A percentile compares a stretch with the other conserved stretches of the same genome.
These are phyloP conservation scores for Drosophila auraria DNA, from an alignment of 1,140 invertebrate genomes.

Conservation along the genomic window DNA sequence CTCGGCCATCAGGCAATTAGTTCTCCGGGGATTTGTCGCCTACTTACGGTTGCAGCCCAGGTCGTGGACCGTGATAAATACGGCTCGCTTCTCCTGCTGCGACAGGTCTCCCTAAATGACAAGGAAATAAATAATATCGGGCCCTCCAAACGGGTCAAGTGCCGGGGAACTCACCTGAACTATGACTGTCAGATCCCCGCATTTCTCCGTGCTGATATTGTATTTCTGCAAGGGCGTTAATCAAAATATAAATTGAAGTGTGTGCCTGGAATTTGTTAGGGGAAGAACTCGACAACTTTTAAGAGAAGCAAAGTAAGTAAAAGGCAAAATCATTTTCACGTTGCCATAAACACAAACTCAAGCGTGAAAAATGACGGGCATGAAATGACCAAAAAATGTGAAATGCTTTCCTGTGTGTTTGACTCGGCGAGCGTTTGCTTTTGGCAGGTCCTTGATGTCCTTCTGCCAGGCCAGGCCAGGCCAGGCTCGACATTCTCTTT, in stretches of 20 bases:
- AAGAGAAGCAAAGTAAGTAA: constrained; percentile 34
- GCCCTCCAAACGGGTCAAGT: not conserved
- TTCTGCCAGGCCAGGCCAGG: not conserved
- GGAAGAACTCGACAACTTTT: constrained; percentile 30
- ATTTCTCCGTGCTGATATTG: constrained; percentile 89
- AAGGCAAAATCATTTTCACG: constrained; percentile 66
- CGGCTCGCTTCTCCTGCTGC: constrained; percentile 91
- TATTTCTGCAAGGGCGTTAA: constrained; percentile 87
- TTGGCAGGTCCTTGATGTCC: constrained; percentile 48
- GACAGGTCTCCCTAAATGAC: constrained; percentile 90
- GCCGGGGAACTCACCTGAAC: constrained; percentile 87
- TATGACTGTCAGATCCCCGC: constrained; percentile 89
- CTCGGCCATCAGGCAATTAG: constrained; percentile 3
- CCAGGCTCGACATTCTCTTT: constrained; percentile 16
- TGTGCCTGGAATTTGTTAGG: constrained; percentile 29
- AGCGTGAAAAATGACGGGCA: constrained; percentile 75
- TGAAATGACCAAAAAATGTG: constrained; percentile 79
- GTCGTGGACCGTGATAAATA: constrained; percentile 95
- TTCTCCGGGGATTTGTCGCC: constrained; percentile 7
- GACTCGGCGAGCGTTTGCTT: constrained; percentile 35
- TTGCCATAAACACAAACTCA: constrained; percentile 67
- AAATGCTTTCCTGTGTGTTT: constrained; percentile 37
- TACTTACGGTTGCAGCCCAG: constrained; percentile 95
- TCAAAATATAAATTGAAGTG: constrained; percentile 47
- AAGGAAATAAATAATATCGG: constrained; percentile 6